Percentiles rank a stretch among this genome's conserved stretches.
These are phyloP conservation scores for Halcyon malimbica DNA, from an alignment of 2,113 vertebrate genomes.

Conservation along the genomic window DNA sequence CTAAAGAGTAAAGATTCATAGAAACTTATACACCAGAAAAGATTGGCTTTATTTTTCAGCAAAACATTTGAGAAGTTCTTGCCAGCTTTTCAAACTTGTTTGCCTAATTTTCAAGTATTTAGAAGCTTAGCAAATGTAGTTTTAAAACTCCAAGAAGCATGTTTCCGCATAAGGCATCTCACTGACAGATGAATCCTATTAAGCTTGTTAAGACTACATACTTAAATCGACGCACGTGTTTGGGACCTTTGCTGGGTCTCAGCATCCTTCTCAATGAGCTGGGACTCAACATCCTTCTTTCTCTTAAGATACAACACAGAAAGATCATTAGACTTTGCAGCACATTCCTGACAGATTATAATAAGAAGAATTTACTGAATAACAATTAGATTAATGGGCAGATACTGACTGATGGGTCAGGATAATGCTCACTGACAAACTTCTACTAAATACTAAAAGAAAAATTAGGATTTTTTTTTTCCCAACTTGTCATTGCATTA, in stretches of 20 bases:
- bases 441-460: not conserved
- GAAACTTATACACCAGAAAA: not conserved
- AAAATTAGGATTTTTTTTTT: not conserved
- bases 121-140: not conserved
- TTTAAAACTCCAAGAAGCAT: not conserved
- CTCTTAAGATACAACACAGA: not conserved
- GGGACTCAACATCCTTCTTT: not conserved
- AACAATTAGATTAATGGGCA: not conserved
- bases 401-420: not conserved
- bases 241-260: not conserved
- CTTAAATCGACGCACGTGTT: not conserved
- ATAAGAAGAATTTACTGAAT: not conserved
- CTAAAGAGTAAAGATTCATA: not conserved
- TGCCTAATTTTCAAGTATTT: not conserved
- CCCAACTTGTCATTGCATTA: not conserved
- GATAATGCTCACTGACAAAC: not conserved
- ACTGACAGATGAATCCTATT: slow-evolving; percentile 8
- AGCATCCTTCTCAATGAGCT: not conserved
- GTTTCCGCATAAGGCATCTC: not conserved
- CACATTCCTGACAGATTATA: not conserved
- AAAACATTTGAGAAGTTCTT: not conserved
- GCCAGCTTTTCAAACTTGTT: not conserved
- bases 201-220: not conserved
- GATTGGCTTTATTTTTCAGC: not conserved
- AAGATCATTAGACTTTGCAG: not conserved